Conservation (phyloP, 2,888 invertebrate species). For the Xylota segnis region DNA sequence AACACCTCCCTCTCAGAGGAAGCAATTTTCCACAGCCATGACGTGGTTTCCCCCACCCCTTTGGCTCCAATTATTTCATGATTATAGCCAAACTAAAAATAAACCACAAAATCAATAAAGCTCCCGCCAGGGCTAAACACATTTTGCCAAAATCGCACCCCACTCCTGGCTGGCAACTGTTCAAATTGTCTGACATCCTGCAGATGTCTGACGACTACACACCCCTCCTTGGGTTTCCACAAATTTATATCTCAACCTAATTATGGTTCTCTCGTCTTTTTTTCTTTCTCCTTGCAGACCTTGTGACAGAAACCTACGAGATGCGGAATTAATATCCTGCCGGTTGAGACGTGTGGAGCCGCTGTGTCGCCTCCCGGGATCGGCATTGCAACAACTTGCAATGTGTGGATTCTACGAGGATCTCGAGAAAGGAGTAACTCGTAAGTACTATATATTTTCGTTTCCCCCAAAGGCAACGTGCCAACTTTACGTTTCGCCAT, state of each 20-base stretch:
- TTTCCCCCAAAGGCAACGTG: conserved; percentile 21
- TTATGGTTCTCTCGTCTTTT: conserved; percentile 4
- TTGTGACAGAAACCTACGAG: conserved; percentile 89
- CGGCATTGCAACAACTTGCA: conserved; percentile 90
- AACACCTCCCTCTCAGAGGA: neutral
- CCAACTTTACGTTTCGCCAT: conserved; percentile 25
- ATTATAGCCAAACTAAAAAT: conserved; percentile 11
- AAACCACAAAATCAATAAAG: conserved; percentile 47
- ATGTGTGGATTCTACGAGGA: conserved; percentile 91
- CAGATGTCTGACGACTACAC: conserved; percentile 15
- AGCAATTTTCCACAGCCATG: conserved; percentile 13
- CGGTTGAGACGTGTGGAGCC: conserved; percentile 88
- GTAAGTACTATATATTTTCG: conserved; percentile 86
- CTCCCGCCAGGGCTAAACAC: neutral
- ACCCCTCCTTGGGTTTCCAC: neutral
- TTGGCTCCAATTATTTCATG: conserved; percentile 19
- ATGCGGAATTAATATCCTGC: conserved; percentile 90
- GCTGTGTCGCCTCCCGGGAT: conserved; percentile 88
- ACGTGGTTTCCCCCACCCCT: neutral
- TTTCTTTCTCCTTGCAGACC: conserved; percentile 86
- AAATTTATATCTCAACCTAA: conserved; percentile 34
- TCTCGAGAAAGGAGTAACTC: conserved; percentile 90
- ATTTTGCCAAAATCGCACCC: neutral
- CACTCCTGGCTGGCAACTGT: conserved; percentile 23
- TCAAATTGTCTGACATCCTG: conserved; percentile 34